phyloP scores from a whole-genome alignment of 2,113 vertebrate genomes.

The Procavia capensis region DNA sequence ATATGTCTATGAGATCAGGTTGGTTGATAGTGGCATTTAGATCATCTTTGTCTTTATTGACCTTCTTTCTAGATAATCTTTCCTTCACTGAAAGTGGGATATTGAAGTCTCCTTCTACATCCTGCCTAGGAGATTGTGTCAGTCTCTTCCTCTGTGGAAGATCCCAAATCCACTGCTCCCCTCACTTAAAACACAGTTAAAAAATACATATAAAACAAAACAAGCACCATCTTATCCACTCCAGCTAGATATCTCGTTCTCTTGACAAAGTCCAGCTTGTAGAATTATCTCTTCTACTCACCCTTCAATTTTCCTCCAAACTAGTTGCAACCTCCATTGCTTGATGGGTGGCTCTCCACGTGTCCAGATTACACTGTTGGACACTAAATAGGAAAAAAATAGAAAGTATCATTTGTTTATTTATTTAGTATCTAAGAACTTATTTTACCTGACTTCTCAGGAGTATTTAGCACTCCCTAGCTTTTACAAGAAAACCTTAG shows the following conservation, averaged over 20 bases:
- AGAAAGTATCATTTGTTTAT: too few relatives aligned
- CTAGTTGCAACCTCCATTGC: rapidly evolving
- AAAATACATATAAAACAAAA: conserved; percentile 34
- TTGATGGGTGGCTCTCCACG: background rate
- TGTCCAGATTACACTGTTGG: background rate
- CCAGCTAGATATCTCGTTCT: background rate
- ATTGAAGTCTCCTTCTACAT: too few relatives aligned
- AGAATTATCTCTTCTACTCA: background rate
- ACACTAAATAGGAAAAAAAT: background rate
- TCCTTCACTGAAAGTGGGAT: too few relatives aligned
- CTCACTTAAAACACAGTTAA: too few relatives aligned
- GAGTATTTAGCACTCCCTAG: background rate
- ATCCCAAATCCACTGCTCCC: too few relatives aligned
- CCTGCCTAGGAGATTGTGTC: too few relatives aligned
- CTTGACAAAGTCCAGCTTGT: background rate
- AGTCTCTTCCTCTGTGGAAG: too few relatives aligned
- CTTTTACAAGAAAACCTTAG: too few relatives aligned
- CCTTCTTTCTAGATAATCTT: too few relatives aligned
- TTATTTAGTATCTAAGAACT: background rate
- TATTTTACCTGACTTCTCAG: background rate
- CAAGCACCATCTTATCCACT: background rate
- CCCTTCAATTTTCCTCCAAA: background rate
- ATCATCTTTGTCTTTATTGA: too few relatives aligned
- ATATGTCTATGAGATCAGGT: too few relatives aligned
- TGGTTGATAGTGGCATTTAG: too few relatives aligned